Conservation (phyloP, 2,797 vertebrate species). For the Novumbra hubbsi region DNA sequence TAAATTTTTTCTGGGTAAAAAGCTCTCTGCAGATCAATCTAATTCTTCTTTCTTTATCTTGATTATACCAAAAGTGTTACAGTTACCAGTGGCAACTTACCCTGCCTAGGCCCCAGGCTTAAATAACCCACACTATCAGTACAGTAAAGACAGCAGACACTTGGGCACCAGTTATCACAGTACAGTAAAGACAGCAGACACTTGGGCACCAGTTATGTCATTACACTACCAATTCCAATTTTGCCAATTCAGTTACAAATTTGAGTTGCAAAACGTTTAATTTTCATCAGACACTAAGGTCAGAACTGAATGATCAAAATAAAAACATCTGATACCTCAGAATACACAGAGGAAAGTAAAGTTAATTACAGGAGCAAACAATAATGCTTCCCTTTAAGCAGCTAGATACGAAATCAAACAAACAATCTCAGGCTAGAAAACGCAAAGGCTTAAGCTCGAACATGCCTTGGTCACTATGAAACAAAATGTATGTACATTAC, state of each 20-base stretch:
- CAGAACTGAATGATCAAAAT: no score
- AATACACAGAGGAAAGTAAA: neutral
- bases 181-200: slow-evolving; percentile 31
- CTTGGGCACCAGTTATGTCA: slow-evolving; percentile 28
- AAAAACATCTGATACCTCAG: neutral
- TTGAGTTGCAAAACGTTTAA: no score
- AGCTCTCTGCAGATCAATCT: slow-evolving; percentile 22
- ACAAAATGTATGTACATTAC: neutral
- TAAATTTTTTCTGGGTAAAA: slow-evolving; percentile 29
- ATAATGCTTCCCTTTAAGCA: neutral
- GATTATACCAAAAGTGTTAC: slow-evolving; percentile 29
- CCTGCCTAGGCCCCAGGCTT: slow-evolving; percentile 28
- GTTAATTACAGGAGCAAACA: neutral
- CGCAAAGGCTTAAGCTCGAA: neutral
- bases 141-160: slow-evolving; percentile 30
- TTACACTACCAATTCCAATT: neutral
- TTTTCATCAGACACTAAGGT: no score
- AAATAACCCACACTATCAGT: slow-evolving; percentile 65
- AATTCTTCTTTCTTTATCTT: slow-evolving; percentile 11
- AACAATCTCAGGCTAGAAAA: neutral
- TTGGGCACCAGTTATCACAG: no score
- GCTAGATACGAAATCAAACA: neutral
- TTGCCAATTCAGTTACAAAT: no score
- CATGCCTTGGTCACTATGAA: neutral
- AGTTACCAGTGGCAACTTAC: neutral